These are phyloP conservation scores for Sipha maydis DNA, from an alignment of 2,888 invertebrate genomes.

Conservation along the genomic window DNA sequence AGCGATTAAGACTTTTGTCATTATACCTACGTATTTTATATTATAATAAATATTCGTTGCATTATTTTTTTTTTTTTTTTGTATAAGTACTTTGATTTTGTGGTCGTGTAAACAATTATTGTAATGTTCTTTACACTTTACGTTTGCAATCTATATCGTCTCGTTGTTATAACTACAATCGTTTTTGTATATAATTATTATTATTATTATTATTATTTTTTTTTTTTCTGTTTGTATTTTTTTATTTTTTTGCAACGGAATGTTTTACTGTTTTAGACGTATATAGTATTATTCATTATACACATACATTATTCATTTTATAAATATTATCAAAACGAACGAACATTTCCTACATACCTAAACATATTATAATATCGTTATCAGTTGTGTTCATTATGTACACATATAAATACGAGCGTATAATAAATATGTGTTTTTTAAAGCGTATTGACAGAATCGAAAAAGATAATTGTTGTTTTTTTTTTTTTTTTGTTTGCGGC, in stretches of 20 bases:
- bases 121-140: background rate
- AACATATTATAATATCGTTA: background rate
- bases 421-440: background rate
- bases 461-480: background rate
- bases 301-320: background rate
- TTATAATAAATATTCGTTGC: background rate
- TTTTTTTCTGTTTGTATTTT: background rate
- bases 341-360: constrained; percentile 19
- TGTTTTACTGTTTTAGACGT: constrained; percentile 35
- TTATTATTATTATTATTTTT: background rate
- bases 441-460: background rate
- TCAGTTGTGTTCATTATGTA: background rate
- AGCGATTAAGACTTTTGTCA: too few relatives aligned
- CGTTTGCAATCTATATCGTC: background rate
- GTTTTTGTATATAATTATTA: background rate
- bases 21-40: background rate
- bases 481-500: constrained; percentile 5
- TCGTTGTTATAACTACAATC: background rate
- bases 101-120: background rate
- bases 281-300: constrained; percentile 11
- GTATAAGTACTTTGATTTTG: background rate
- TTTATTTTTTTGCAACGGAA: constrained; percentile 24
- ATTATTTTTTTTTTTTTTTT: background rate
- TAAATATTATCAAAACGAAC: constrained; percentile 4
- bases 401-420: background rate